Conservation (phyloP, 2,113 vertebrate species). For the Capreolus pygargus region DNA sequence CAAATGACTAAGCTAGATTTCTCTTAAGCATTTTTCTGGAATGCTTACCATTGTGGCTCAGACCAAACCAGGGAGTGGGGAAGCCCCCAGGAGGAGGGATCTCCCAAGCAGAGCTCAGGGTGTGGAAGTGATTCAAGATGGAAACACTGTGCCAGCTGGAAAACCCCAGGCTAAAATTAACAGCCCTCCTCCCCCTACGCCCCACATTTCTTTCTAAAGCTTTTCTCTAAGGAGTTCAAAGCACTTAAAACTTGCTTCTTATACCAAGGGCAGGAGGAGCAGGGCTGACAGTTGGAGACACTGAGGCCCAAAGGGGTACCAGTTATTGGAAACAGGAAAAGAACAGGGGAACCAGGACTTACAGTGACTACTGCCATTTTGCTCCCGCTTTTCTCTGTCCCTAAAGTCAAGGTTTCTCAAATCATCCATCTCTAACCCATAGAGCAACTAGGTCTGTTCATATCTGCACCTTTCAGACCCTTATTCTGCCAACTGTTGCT, state of each 20-base stretch:
- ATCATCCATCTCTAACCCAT: not conserved
- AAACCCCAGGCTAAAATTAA: conserved; percentile 65
- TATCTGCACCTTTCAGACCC: not conserved
- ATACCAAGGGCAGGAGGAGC: not conserved
- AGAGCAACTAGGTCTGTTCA: not conserved
- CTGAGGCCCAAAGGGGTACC: not conserved
- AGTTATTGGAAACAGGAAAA: not conserved
- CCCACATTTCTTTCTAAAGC: conserved; percentile 36
- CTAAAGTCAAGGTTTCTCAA: not conserved
- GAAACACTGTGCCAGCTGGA: conserved; percentile 60
- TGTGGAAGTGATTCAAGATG: conserved; percentile 65
- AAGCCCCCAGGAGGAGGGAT: conserved; percentile 64
- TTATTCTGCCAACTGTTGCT: not conserved
- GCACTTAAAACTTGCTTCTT: conserved; percentile 36
- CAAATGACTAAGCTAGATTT: conserved; percentile 39
- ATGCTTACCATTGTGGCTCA: conserved; percentile 12
- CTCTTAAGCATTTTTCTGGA: conserved; percentile 41
- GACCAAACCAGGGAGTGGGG: conserved; percentile 42
- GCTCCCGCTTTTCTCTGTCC: not conserved
- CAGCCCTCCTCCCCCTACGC: conserved; percentile 20
- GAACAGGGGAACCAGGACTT: not conserved
- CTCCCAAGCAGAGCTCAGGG: conserved; percentile 42
- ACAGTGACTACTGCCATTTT: not conserved
- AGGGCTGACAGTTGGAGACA: not conserved
- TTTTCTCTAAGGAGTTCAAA: conserved; percentile 47